Evolutionary conservation across 2,113 vertebrate genomes (phyloP).

Genomic region (Australoheros scitulus): DNA sequence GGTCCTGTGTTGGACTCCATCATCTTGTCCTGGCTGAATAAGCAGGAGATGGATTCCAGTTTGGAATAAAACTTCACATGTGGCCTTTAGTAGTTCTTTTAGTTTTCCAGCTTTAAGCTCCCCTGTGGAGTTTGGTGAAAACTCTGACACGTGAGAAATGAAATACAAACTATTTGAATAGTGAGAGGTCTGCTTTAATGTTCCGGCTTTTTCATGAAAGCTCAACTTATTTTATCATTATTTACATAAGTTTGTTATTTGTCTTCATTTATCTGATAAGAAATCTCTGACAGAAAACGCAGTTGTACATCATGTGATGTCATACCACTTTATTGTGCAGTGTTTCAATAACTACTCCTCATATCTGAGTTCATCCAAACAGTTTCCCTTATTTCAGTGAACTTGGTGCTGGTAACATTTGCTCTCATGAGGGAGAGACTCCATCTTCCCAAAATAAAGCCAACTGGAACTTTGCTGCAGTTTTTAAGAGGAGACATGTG

Average conservation of each 20-base stretch:
- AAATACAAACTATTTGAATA: background rate
- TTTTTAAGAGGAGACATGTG: too few species aligned
- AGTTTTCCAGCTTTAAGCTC: background rate
- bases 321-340: background rate
- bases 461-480: too few species aligned
- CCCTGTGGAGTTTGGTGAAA: background rate
- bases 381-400: too few species aligned
- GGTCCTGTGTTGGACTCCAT: too few species aligned
- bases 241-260: background rate
- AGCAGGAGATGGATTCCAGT: background rate
- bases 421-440: too few species aligned
- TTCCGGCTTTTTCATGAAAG: background rate
- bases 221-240: background rate
- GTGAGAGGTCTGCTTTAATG: background rate
- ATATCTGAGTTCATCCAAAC: background rate
- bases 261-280: background rate
- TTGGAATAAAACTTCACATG: background rate
- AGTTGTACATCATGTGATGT: background rate
- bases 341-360: background rate
- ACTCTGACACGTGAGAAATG: background rate
- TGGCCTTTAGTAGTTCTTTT: background rate
- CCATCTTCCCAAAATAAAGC: too few species aligned
- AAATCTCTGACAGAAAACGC: background rate
- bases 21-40: background rate
- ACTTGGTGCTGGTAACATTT: too few species aligned